Base-by-base conservation (phyloP, 2,113 vertebrate genomes). In the Nothoprocta perdicaria region DNA sequence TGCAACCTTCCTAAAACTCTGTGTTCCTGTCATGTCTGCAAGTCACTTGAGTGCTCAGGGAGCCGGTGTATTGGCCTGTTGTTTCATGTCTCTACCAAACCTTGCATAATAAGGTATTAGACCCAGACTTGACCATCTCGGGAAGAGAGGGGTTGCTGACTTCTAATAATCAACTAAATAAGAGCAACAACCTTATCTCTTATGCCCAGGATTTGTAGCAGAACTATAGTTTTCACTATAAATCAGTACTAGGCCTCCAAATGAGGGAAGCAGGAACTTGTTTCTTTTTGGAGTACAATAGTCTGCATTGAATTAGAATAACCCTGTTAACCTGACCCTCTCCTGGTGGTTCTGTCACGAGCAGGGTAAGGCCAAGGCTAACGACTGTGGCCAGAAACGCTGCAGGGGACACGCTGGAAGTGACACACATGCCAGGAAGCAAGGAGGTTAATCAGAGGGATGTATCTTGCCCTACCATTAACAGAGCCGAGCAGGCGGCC, bases 261-360 rank as follows among this genome's bases (percentile, higher is more conserved):
- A 4, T 21, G 21, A 61, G 66, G 80, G 33, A 61, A 21, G n/a
- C 3, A 18, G 73, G 33, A n/a, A 35, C 24, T 40, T 35, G 16
- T 9, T 9, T 48, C 48, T 38, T 60, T 79, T 41, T 22, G 29
- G 50, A 22, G 83, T 65, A 23, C 52, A 57, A 33, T 41, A 58
- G 14, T 22, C 43, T 76, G 8, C 29, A 7, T 12, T n/a, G 21
- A 41, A 35, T 60, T n/a, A 45, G 83, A 63, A 63, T 40, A 8
- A 7, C n/a, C 10, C 3, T 35, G 8, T 33, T 69, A 43, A 63
- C n/a, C 43, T 69, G 62, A 58, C 8, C 14, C 12, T 9, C 4
- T 14, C n/a, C 2, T 41, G 35, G 0, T 45, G 1, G 1, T n/a
- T 62, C 16, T 62, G 48, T 24, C 19, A 2, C 12, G 33, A 61